Conservation (phyloP, 2,888 invertebrate genomes). For the Drosophila emarginata region DNA sequence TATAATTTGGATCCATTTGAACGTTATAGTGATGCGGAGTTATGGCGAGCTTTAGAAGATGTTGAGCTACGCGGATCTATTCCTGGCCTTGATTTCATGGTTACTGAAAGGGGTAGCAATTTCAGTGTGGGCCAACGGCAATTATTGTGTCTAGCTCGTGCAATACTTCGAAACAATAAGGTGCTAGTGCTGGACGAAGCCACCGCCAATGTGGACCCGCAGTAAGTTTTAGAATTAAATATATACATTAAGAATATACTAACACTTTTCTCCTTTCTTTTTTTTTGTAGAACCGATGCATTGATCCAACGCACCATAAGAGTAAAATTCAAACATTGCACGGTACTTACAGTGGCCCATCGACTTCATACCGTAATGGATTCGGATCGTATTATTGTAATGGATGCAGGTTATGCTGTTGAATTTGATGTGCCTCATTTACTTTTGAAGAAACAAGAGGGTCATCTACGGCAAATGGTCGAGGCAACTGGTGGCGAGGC, state of each 20-base stretch:
- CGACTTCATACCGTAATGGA: constrained; percentile 96
- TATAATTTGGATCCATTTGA: constrained; percentile 86
- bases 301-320: constrained; percentile 93
- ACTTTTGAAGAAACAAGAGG: constrained; percentile 85
- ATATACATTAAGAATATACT: not conserved
- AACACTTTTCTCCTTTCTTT: no score
- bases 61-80: constrained; percentile 84
- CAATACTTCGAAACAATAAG: constrained; percentile 85
- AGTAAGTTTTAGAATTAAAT: constrained; percentile 81
- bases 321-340: constrained; percentile 90
- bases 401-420: constrained; percentile 90
- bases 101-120: constrained; percentile 85
- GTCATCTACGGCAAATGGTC: constrained; percentile 88
- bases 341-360: constrained; percentile 95
- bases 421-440: constrained; percentile 89
- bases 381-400: constrained; percentile 93
- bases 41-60: constrained; percentile 80
- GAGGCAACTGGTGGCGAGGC: constrained; percentile 86
- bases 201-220: constrained; percentile 87
- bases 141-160: constrained; percentile 87
- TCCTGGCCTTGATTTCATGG: constrained; percentile 83
- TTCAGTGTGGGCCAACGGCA: constrained; percentile 88
- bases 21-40: constrained; percentile 78
- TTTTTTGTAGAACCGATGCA: constrained; percentile 86
- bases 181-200: constrained; percentile 88